Evolutionary conservation across 2,113 vertebrate species (phyloP).

Genomic region (Rhegmatorhina hoffmannsi): DNA sequence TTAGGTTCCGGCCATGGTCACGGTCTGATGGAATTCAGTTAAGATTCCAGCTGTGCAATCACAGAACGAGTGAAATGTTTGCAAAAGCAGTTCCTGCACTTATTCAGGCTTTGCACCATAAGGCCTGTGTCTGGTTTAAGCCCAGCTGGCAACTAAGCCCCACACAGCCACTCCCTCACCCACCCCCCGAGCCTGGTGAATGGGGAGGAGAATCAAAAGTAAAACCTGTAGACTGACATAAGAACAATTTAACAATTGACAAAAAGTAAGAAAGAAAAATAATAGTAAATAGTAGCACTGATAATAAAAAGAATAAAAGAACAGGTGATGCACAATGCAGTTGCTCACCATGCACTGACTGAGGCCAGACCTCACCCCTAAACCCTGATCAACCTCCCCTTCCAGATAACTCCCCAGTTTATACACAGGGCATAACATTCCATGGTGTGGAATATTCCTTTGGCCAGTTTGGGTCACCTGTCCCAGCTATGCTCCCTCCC

Average conservation of each 20-base stretch:
- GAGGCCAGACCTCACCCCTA: background rate
- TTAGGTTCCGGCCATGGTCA: background rate
- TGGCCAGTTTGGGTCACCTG: background rate
- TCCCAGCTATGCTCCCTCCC: background rate
- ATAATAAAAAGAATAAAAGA: background rate
- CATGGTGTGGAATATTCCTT: background rate
- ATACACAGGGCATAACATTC: background rate
- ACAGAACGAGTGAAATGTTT: background rate
- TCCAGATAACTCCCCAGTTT: background rate
- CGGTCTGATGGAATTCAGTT: background rate
- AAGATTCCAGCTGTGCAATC: background rate
- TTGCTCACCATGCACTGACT: background rate
- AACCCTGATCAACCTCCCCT: fast-evolving
- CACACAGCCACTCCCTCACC: background rate
- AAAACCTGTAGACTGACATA: background rate
- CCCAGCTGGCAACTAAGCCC: background rate
- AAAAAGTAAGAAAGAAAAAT: background rate
- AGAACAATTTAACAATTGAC: background rate
- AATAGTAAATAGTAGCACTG: background rate
- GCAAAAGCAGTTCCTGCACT: background rate
- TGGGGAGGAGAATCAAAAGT: background rate
- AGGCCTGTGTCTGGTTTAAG: background rate
- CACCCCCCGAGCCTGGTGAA: background rate
- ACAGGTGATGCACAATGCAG: background rate
- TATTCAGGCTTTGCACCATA: background rate